Evolutionary conservation across 2,888 invertebrate species (phyloP), one percentile per base, ranked within the genome.

Genomic region (Lochmaea crataegi): DNA sequence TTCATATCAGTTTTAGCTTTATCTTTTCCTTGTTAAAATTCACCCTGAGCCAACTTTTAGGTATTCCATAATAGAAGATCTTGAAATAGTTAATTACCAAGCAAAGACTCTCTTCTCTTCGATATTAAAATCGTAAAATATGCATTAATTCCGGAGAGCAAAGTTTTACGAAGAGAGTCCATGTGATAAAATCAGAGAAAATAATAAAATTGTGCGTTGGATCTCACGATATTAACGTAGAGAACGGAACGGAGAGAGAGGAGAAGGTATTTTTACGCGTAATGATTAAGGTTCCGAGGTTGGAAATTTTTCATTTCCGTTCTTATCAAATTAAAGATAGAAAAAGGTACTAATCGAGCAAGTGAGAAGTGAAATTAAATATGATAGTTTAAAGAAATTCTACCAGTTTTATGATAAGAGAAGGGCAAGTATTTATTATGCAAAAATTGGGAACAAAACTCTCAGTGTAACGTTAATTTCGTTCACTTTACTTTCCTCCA

Each of bases 41-140:
- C 69, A 60, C 63, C 69, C 63, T 63, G 60, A 60, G 22, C 56
- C 63, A 69, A 69, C 69, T 69, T 69, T 69, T 69, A 69, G 48
- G 69, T 73, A 76, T 74, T 77, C 75, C 79, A 80, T 77, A 79
- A 78, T 78, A 77, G 78, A 81, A 81, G 82, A 83, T 83, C 83
- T 82, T 77, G 80, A 80, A 82, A 82, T 82, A 81, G 82, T 83
- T 82, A 83, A 82, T 83, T 83, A 83, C 82, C 81, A 83, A 81
- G 81, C 81, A 80, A 81, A 80, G 81, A 79, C 80, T 79, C 78
- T 81, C 60, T 60, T 26, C 60, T 60, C 60, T 60, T 81, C 80
- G 82, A 83, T 83, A 83, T 83, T 84, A 83, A 82, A 84, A 84
- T 83, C 84, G 84, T 84, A 84, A 84, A 84, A 84, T 84, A 83